phyloP scores from a whole-genome alignment of 2,888 invertebrate species.

The Ceriagrion tenellum region DNA sequence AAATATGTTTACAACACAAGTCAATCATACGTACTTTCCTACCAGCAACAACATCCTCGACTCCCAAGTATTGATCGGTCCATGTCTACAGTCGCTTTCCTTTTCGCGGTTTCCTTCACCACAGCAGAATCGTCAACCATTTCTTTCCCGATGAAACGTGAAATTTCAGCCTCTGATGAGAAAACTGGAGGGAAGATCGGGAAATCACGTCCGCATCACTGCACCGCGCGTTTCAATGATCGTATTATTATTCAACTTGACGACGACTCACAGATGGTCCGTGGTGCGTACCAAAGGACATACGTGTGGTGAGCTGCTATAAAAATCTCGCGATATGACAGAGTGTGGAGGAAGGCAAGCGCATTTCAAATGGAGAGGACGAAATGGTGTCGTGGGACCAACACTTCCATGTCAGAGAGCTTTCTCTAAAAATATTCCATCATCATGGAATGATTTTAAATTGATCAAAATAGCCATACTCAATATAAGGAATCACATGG shows the following conservation, averaged over 20 bases:
- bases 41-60: too few relatives aligned
- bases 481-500: too few relatives aligned
- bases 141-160: neutral
- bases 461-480: too few relatives aligned
- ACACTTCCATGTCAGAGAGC: neutral
- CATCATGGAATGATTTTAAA: neutral
- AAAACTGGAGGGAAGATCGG: neutral
- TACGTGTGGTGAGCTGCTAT: neutral
- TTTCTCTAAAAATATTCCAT: neutral
- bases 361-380: neutral
- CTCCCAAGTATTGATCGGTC: too few relatives aligned
- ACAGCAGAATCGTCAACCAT: too few relatives aligned
- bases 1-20: too few relatives aligned
- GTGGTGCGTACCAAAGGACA: neutral
- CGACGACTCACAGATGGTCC: neutral
- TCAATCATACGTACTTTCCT: too few relatives aligned
- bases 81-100: too few relatives aligned
- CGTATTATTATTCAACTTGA: neutral
- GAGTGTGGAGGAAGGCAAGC: neutral
- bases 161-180: neutral
- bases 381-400: neutral
- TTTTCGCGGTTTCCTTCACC: too few relatives aligned
- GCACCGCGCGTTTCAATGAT: neutral
- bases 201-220: neutral
- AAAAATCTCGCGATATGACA: neutral